Evolutionary conservation across 2,797 vertebrate genomes (phyloP).

Genomic region (Hydrocynus forskahlii): DNA sequence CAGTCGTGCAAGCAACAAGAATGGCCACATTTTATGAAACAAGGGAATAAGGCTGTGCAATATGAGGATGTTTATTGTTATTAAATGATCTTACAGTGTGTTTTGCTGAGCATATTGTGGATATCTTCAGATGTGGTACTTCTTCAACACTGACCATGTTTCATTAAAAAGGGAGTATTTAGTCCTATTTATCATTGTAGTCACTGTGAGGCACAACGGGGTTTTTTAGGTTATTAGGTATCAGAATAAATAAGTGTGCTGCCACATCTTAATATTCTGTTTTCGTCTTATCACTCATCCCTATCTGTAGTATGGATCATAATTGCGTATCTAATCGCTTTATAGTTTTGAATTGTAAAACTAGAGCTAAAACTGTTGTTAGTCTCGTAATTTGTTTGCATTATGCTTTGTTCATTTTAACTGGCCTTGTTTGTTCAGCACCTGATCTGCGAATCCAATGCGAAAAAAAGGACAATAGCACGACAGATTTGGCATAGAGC

Average conservation of each 20-base stretch:
- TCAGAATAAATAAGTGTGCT: no score
- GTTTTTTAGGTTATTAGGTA: no score
- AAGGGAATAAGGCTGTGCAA: not conserved
- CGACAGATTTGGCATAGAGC: slow-evolving; percentile 48
- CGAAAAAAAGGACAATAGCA: slow-evolving; percentile 47
- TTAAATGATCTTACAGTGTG: no score
- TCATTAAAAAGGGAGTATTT: no score
- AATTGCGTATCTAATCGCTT: not conserved
- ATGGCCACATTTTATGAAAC: not conserved
- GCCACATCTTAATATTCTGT: no score
- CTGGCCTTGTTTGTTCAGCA: slow-evolving; percentile 49
- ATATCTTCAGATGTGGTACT: no score
- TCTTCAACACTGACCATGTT: no score
- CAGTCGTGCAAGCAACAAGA: not conserved
- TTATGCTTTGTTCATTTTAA: slow-evolving; percentile 32
- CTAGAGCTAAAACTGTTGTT: not conserved
- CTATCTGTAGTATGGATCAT: not conserved
- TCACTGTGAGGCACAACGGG: no score
- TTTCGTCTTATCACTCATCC: no score
- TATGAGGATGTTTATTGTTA: no score
- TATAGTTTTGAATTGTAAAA: not conserved
- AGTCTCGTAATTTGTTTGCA: slow-evolving; percentile 9
- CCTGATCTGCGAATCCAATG: slow-evolving; percentile 39
- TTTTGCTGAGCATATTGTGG: no score
- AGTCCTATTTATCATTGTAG: no score